Percentiles rank a stretch among this genome's conserved stretches.
Evolutionary conservation across 2,888 invertebrate species (phyloP).

Genomic region (Ceramica pisi): DNA sequence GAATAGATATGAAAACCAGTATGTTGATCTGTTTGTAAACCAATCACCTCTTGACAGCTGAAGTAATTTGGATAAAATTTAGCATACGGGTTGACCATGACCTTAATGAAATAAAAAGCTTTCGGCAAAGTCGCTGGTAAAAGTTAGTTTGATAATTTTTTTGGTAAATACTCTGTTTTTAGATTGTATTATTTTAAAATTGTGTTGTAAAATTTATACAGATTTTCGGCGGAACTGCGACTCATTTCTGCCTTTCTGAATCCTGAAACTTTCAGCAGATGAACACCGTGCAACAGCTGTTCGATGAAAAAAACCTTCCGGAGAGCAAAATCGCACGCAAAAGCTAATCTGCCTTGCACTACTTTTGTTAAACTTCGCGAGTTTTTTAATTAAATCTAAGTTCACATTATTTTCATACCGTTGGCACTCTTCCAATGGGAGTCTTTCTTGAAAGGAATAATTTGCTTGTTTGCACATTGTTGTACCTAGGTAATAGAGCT

Average conservation of each 20-base stretch:
- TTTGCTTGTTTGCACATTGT: constrained; percentile 2
- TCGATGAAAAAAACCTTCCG: not conserved
- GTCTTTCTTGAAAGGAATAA: constrained; percentile 16
- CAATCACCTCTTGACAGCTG: too few relatives aligned
- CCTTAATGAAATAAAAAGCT: too few relatives aligned
- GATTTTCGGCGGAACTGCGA: too few relatives aligned
- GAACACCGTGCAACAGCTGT: not conserved
- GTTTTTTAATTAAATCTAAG: constrained; percentile 63
- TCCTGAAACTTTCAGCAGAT: not conserved
- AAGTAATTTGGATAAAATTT: too few relatives aligned
- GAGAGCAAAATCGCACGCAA: constrained; percentile 25
- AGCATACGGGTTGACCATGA: too few relatives aligned
- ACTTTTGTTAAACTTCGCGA: constrained; percentile 45
- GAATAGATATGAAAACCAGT: too few relatives aligned
- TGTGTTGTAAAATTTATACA: too few relatives aligned
- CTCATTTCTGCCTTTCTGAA: not conserved
- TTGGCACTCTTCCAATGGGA: constrained; percentile 46
- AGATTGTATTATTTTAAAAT: too few relatives aligned
- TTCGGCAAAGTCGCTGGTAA: too few relatives aligned
- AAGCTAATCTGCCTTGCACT: constrained; percentile 32
- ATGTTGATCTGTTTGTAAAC: too few relatives aligned
- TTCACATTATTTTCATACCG: constrained; percentile 45
- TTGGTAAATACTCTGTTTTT: too few relatives aligned
- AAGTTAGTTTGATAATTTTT: too few relatives aligned
- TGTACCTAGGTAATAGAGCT: not conserved